Evolutionary conservation across 1,140 invertebrate species (phyloP).

Genomic region (Babylonia areolata): DNA sequence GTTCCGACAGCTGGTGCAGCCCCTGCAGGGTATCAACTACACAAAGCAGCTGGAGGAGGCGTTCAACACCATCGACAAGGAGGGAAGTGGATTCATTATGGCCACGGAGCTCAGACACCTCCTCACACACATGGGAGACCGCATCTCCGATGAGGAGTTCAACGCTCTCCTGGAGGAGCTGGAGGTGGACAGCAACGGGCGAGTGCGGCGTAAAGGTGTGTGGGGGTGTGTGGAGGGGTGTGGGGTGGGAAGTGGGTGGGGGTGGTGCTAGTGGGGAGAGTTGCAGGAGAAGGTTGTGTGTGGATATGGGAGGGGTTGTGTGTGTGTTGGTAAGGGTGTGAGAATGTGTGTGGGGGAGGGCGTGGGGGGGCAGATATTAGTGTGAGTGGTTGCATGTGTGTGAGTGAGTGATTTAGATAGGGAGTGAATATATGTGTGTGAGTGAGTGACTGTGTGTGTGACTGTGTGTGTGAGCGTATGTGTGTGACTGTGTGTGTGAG

Average conservation of each 20-base stretch:
- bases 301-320: too few relatives aligned
- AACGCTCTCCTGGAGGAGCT: conserved; percentile 75
- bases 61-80: conserved; percentile 98
- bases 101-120: conserved; percentile 96
- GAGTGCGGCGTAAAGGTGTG: conserved; percentile 59
- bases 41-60: conserved; percentile 82
- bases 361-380: too few relatives aligned
- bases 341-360: too few relatives aligned
- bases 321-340: too few relatives aligned
- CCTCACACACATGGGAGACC: conserved; percentile 94
- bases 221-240: too few relatives aligned
- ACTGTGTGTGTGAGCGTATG: conserved; percentile 1
- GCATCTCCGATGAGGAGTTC: conserved; percentile 87
- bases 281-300: too few relatives aligned
- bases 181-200: conserved; percentile 61
- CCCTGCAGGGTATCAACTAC: conserved; percentile 42
- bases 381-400: conserved; percentile 26
- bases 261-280: too few relatives aligned
- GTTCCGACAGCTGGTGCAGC: conserved; percentile 44
- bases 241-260: too few relatives aligned
- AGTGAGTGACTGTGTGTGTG: neutral
- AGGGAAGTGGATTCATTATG: conserved; percentile 96
- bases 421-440: too few relatives aligned
- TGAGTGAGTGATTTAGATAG: too few relatives aligned
- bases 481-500: conserved; percentile 12